phyloP scores from a whole-genome alignment of 1,140 invertebrate species.

The Drosophila kikkawai region DNA sequence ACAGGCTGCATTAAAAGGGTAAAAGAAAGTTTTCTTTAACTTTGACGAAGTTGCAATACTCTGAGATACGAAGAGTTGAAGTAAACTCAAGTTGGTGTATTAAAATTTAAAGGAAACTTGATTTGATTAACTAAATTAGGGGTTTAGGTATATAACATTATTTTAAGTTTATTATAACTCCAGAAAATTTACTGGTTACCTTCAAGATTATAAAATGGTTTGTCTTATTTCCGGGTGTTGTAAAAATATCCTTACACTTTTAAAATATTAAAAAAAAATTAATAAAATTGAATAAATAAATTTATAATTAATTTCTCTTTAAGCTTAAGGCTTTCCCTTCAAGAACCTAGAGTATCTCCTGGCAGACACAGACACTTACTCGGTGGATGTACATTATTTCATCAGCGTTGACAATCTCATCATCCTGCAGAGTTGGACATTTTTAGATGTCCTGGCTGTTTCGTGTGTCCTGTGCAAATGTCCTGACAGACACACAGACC shows the following conservation, averaged over 20 bases:
- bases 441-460: constrained; percentile 29
- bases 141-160: background rate
- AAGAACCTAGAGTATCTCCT: constrained; percentile 2
- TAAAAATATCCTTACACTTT: background rate
- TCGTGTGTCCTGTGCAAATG: constrained; percentile 22
- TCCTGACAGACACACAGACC: constrained; percentile 7
- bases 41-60: constrained; percentile 16
- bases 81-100: background rate
- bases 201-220: background rate
- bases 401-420: constrained; percentile 79
- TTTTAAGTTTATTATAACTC: background rate
- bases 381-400: constrained; percentile 62
- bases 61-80: background rate
- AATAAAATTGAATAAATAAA: background rate
- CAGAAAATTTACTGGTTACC: too few species aligned
- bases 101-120: background rate
- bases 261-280: background rate
- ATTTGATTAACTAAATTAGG: background rate
- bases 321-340: too few species aligned
- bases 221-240: background rate
- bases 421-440: constrained; percentile 36
- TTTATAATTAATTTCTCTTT: background rate
- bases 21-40: constrained; percentile 2
- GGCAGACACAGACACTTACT: constrained; percentile 18
- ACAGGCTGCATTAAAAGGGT: constrained; percentile 14